A percentile compares a stretch with the other conserved stretches of the same genome.
Conservation (phyloP, 2,888 invertebrate species). For the Chalcis sispes region DNA sequence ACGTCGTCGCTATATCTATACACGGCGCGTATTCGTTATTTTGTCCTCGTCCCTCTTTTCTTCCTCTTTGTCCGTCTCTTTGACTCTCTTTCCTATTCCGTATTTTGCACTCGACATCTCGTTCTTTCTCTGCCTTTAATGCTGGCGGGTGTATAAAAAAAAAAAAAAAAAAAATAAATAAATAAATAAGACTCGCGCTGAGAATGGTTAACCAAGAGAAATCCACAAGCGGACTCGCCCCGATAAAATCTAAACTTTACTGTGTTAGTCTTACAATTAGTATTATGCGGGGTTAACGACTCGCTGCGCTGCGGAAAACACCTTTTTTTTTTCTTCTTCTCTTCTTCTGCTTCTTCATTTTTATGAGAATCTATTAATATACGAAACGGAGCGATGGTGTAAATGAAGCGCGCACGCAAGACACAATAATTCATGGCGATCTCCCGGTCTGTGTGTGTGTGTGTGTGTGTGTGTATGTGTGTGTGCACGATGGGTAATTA, state of each 20-base stretch:
- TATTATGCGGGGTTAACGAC: constrained; percentile 37
- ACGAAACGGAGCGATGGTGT: neutral
- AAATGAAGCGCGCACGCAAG: no score
- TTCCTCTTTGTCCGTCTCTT: constrained; percentile 4
- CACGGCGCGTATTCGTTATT: no score
- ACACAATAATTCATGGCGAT: no score
- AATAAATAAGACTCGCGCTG: neutral
- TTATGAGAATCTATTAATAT: constrained; percentile 41
- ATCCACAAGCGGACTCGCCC: no score
- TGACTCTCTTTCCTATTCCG: neutral
- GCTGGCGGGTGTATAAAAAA: no score
- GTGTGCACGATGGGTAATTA: no score
- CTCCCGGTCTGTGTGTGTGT: no score
- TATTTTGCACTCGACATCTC: no score
- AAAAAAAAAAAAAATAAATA: neutral
- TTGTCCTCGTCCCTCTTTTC: constrained; percentile 11
- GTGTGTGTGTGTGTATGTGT: no score
- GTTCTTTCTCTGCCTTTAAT: no score
- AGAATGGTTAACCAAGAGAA: neutral
- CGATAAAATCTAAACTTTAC: constrained; percentile 24
- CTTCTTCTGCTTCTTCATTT: neutral
- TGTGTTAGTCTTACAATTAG: constrained; percentile 39
- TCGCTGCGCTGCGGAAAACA: neutral
- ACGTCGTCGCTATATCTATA: no score
- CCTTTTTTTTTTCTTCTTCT: no score